Evolutionary conservation across 2,113 vertebrate species (phyloP), one percentile per base, ranked within the genome.

Genomic region (Chaenogobius annularis): DNA sequence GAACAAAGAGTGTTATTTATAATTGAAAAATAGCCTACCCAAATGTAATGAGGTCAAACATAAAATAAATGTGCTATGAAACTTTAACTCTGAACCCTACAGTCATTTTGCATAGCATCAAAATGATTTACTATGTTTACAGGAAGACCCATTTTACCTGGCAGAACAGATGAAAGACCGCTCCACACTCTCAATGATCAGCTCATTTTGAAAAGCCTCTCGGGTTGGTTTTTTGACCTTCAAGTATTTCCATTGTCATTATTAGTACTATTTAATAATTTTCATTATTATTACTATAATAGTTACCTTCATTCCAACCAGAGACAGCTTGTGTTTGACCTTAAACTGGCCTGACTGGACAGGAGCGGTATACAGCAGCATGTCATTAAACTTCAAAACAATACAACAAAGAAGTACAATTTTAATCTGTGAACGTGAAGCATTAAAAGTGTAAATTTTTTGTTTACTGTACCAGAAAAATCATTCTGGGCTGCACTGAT

Each of bases 111-210:
- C 70, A 44, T 19, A 58, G 52, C n/a, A 52, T 52, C 20, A 58
- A 14, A 26, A 58, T 13, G 1, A 26, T 7, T 58, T 14, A 14
- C 55, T 58, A 10, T 12, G 10, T 22, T 55, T 50, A 50, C 15
- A 3, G 54, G 37, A 55, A 55, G 54, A 22, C 1, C 58, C 61
- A 44, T 59, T 35, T 88, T 91, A 99, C 98, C 96, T 96, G 0
- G 96, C 97, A 66, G 97, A 99, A 66, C 98, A 96, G 81, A 96
- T 99, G 82, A 99, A 99, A 75, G 97, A 99, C 66, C 97, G 96
- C 75, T 99, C 96, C 71, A 99, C 97, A 0, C 98, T 99, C 93
- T 98, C 97, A 65, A 99, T 98, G 87, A 95, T 97, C 79, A 99
- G 83, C 82, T 98, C 98, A 72, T 98, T 99, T 87, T 99, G 97